Evolutionary conservation across 2,113 vertebrate genomes (phyloP).

Genomic region (Campylomormyrus tamandua): DNA sequence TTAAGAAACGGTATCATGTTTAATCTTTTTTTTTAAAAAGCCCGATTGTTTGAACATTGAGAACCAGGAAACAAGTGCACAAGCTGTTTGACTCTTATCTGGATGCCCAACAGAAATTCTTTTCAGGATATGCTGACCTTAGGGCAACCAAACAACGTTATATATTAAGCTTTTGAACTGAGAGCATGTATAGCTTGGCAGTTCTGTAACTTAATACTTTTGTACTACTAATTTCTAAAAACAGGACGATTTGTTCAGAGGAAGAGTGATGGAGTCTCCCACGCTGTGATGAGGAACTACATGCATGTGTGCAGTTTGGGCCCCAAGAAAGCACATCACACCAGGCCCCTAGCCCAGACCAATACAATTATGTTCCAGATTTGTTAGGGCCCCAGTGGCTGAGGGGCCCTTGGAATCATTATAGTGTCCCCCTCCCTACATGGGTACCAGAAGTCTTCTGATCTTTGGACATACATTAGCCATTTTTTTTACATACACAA

Average conservation of each 20-base stretch:
- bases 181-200: not conserved
- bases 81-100: constrained; percentile 7
- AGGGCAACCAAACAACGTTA: not conserved
- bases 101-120: not conserved
- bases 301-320: not conserved
- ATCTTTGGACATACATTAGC: not conserved
- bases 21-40: constrained; percentile 2
- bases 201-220: not conserved
- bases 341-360: not conserved
- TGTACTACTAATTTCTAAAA: not conserved
- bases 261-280: not conserved
- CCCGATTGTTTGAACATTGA: constrained; percentile 8
- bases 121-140: not conserved
- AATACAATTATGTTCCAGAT: not conserved
- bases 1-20: constrained; percentile 6
- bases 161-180: not conserved
- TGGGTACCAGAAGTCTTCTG: not conserved
- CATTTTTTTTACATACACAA: not conserved
- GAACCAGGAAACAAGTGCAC: constrained; percentile 9
- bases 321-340: not conserved
- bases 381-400: not conserved
- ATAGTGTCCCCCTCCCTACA: not conserved
- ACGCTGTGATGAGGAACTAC: not conserved
- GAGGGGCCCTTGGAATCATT: not conserved
- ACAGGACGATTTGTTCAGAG: not conserved